These are phyloP conservation scores for Trichogramma pretiosum DNA, from an alignment of 1,140 invertebrate genomes.

Conservation along the genomic window DNA sequence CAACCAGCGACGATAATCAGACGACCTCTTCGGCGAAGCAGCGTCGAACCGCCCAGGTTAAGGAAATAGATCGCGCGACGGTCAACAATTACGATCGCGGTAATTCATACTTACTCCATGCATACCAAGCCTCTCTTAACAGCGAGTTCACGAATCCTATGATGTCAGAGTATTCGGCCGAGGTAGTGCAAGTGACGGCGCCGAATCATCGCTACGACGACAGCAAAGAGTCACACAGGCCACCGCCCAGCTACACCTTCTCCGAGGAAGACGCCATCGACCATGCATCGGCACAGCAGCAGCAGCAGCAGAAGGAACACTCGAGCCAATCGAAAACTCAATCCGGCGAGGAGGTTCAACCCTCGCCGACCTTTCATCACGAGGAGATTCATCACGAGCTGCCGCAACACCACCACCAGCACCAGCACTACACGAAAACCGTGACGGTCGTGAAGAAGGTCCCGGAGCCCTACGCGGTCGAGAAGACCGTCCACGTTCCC, in stretches of 20 bases:
- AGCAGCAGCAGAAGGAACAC: not conserved
- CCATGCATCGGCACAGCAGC: too few species aligned
- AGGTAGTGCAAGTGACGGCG: not conserved
- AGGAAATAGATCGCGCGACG: constrained; percentile 25
- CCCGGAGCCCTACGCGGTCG: constrained; percentile 38
- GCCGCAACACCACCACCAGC: not conserved
- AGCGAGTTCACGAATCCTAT: not conserved
- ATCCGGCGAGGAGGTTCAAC: too few species aligned
- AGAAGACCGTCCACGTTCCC: constrained; percentile 38
- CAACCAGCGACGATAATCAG: too few species aligned
- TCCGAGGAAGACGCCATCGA: not conserved
- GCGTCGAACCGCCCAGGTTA: too few species aligned
- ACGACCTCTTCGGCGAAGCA: too few species aligned
- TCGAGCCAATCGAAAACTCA: too few species aligned
- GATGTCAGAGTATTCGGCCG: not conserved
- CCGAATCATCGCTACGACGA: too few species aligned
- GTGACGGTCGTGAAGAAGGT: constrained; percentile 42
- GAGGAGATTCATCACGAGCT: too few species aligned
- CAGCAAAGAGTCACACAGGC: too few species aligned
- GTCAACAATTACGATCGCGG: constrained; percentile 23
- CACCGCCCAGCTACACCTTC: too few species aligned
- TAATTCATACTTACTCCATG: constrained; percentile 5
- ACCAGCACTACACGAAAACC: constrained; percentile 31
- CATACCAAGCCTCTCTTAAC: too few species aligned
- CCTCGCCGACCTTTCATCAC: too few species aligned